Percentiles rank a stretch among this genome's conserved stretches.
Conservation (phyloP, 2,888 invertebrate species). For the Agrotis puta region DNA sequence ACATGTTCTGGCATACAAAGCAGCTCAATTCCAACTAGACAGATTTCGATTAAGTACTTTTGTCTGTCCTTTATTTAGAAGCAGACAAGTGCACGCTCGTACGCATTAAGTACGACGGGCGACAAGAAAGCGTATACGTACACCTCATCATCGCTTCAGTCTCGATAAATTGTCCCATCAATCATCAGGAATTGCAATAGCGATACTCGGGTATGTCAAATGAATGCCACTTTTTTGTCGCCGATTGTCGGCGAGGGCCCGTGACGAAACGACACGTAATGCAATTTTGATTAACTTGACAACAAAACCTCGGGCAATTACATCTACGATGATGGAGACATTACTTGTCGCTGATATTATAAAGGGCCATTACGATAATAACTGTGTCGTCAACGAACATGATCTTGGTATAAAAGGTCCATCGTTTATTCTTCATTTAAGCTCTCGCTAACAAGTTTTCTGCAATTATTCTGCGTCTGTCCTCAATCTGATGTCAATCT, state of each 20-base stretch:
- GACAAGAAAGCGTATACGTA: constrained; percentile 51
- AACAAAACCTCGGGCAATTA: constrained; percentile 75
- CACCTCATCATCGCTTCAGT: constrained; percentile 55
- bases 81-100: constrained; percentile 17
- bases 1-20: background rate
- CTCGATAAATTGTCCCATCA: constrained; percentile 77
- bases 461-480: background rate
- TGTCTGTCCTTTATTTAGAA: constrained; percentile 23
- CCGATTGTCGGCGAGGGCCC: constrained; percentile 70
- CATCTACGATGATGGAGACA: constrained; percentile 80
- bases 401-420: constrained; percentile 23
- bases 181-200: constrained; percentile 75
- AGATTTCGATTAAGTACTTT: constrained; percentile 15
- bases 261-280: constrained; percentile 86
- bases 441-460: background rate
- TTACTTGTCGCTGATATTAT: constrained; percentile 74
- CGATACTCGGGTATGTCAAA: constrained; percentile 74
- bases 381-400: constrained; percentile 44
- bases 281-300: constrained; percentile 88
- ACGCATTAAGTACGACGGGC: constrained; percentile 38
- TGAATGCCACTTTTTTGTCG: constrained; percentile 78
- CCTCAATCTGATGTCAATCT: background rate
- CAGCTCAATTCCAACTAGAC: constrained; percentile 2
- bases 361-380: constrained; percentile 55
- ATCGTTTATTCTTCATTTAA: constrained; percentile 15